Evolutionary conservation across 2,888 invertebrate genomes (phyloP).

Genomic region (Litoditis marina): DNA sequence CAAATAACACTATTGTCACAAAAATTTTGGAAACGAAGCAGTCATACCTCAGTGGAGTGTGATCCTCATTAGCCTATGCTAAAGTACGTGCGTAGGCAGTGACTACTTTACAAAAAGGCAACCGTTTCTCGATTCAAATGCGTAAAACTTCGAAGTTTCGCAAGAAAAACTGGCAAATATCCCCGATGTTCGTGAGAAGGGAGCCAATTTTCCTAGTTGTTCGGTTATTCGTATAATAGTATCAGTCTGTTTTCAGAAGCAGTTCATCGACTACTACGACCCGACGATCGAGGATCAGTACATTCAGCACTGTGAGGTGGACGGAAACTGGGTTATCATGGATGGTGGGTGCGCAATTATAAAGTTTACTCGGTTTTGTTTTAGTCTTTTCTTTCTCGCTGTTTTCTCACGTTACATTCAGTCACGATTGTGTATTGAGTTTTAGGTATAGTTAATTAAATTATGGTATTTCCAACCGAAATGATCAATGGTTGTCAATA

Average conservation of each 20-base stretch:
- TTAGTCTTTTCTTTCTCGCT: too few relatives aligned
- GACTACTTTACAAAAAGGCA: too few relatives aligned
- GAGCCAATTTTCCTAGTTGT: background rate
- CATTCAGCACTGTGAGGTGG: slow-evolving; percentile 87
- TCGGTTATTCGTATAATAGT: background rate
- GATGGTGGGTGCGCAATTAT: slow-evolving; percentile 43
- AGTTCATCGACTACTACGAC: slow-evolving; percentile 90
- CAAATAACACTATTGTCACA: too few relatives aligned
- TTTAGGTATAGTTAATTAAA: too few relatives aligned
- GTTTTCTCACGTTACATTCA: too few relatives aligned
- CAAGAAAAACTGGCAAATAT: background rate
- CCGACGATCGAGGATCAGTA: slow-evolving; percentile 94
- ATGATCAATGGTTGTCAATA: too few relatives aligned
- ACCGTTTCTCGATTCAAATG: too few relatives aligned
- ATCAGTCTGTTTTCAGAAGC: slow-evolving; percentile 66
- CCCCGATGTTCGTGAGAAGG: too few relatives aligned
- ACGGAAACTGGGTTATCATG: slow-evolving; percentile 74
- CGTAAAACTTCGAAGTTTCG: background rate
- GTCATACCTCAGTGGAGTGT: too few relatives aligned
- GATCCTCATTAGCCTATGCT: background rate
- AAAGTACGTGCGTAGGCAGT: background rate
- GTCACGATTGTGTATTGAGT: too few relatives aligned
- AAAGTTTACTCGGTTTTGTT: background rate
- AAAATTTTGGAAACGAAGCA: too few relatives aligned
- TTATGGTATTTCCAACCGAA: too few relatives aligned